Evolutionary conservation across 2,888 invertebrate species (phyloP), one percentile per base, ranked within the genome.

Genomic region (Osedax frankpressi): DNA sequence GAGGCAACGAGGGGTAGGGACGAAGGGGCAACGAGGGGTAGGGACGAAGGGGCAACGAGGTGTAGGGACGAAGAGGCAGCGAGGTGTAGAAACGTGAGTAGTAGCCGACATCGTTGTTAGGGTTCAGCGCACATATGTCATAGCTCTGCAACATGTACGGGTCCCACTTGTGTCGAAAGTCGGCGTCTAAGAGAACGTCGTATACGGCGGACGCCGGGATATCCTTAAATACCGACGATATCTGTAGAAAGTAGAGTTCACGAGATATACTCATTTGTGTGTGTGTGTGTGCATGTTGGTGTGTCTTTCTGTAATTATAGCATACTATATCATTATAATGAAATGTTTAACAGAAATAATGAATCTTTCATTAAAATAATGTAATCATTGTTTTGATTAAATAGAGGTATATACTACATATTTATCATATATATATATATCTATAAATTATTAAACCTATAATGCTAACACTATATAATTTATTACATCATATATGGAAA

Each of bases 91-190:
- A 81, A 93, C 93, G 89, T 77, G 93, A 90, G 86, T 94, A 94
- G 83, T 94, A 94, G 63, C 93, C 92, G 77, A 94, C 89, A 85
- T 94, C 93, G 82, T 93, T 94, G 86, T 93, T 93, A 28, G 93
- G 92, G 86, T 93, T 93, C 81, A 94, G 88, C 83, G 90, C 90
- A 6, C 93, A 93, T 75, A 94, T 92, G 83, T 93, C 93, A 80
- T 89, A 89, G 0, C 92, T 90, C 69, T 90, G 89, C 77, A 92
- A 86, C 92, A 94, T 93, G 83, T 93, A 90, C 70, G 90, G 90
- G 85, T 94, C 94, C 94, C 94, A 94, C 78, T 90, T 89, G 81
- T 90, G 90, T 76, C 93, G 87, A 85, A 92, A 93, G 80, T 90
- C 90, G 0, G 92, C 92, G 86, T 94, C 94, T 83, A 93, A 93